Evolutionary conservation across 2,888 invertebrate species (phyloP).

Genomic region (Pogonocherus hispidulus): DNA sequence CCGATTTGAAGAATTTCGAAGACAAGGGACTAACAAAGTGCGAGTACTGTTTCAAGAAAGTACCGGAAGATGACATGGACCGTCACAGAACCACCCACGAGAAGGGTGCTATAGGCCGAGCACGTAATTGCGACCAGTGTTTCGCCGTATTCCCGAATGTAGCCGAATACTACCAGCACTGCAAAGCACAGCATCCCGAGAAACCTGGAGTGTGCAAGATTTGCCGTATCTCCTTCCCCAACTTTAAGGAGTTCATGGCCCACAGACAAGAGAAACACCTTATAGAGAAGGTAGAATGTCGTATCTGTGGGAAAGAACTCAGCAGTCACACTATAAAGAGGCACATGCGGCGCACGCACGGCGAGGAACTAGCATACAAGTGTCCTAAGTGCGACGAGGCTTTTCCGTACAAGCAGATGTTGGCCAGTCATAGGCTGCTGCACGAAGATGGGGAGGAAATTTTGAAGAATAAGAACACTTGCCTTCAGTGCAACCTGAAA

Average conservation of each 20-base stretch:
- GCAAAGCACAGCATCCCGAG: neutral
- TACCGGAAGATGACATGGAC: neutral
- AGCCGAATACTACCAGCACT: neutral
- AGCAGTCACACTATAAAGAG: neutral
- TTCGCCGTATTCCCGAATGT: neutral
- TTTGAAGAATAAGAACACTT: neutral
- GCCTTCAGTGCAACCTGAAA: neutral
- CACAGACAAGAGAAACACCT: neutral
- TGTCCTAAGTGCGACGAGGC: neutral
- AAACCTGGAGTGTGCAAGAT: neutral
- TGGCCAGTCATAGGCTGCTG: neutral
- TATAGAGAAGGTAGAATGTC: neutral
- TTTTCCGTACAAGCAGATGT: neutral
- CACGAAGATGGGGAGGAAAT: neutral
- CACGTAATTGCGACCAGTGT: neutral
- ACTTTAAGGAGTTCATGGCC: neutral
- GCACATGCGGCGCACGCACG: neutral
- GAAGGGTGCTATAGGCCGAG: neutral
- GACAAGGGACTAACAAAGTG: neutral
- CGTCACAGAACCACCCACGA: constrained; percentile 7
- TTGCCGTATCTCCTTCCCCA: neutral
- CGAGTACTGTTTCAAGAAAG: neutral
- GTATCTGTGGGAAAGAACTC: neutral
- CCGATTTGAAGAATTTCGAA: constrained; percentile 13
- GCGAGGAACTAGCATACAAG: neutral